A percentile compares a stretch with the other conserved stretches of the same genome.
Conservation (phyloP, 1,140 invertebrate genomes). For the Augochlora pura region DNA sequence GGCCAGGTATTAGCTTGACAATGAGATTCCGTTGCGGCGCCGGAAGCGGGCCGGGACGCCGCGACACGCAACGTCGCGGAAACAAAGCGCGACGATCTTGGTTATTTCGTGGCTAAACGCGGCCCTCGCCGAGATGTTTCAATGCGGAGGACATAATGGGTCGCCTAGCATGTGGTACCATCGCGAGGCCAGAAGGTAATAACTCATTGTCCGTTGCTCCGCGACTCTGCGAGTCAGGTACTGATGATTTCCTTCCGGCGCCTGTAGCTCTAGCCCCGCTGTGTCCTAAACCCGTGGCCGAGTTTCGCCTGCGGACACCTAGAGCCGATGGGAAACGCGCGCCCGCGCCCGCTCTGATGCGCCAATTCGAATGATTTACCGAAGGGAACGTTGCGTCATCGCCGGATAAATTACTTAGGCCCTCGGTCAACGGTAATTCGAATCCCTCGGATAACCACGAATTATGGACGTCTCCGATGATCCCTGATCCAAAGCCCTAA, state of each 20-base stretch:
- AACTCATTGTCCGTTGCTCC: constrained; percentile 73
- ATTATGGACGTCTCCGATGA: not conserved
- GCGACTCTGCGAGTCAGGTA: constrained; percentile 66
- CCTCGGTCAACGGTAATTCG: not conserved
- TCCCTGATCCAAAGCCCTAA: not conserved
- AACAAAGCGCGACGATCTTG: constrained; percentile 66
- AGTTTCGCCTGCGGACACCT: constrained; percentile 54
- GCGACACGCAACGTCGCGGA: constrained; percentile 56
- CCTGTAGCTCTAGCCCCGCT: constrained; percentile 36
- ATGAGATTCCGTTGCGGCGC: constrained; percentile 48
- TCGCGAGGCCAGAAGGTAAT: constrained; percentile 67
- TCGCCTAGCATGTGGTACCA: constrained; percentile 63
- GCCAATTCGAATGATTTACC: constrained; percentile 47
- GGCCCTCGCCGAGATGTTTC: constrained; percentile 61
- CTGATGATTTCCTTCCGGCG: constrained; percentile 74
- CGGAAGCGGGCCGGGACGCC: constrained; percentile 40
- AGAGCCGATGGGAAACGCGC: constrained; percentile 61
- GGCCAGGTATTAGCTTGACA: constrained; percentile 54
- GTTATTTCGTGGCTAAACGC: constrained; percentile 60
- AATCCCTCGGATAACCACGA: not conserved
- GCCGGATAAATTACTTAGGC: constrained; percentile 21
- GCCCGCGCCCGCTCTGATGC: constrained; percentile 35
- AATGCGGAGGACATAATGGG: constrained; percentile 66
- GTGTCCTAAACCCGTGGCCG: not conserved
- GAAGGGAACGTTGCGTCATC: not conserved